Evolutionary conservation across 2,113 vertebrate genomes (phyloP).

Genomic region (Lagenorhynchus albirostris): DNA sequence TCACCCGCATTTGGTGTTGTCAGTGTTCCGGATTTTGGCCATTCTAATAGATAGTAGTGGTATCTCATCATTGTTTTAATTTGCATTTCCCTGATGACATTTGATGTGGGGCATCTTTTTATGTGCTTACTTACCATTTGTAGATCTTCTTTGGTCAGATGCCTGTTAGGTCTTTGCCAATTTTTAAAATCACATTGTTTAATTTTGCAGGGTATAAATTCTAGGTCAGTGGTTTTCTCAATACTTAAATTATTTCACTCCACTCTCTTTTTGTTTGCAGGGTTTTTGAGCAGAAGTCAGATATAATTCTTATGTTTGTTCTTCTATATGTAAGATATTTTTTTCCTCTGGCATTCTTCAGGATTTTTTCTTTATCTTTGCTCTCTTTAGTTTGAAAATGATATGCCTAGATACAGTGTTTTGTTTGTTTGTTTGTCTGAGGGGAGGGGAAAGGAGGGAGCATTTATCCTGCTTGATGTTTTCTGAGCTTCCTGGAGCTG

Average conservation of each 20-base stretch:
- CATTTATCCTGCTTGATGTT: background rate
- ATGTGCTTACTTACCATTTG: background rate
- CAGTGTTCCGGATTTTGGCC: background rate
- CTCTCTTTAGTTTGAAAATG: background rate
- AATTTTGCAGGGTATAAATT: background rate
- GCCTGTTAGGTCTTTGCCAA: background rate
- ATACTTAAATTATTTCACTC: background rate
- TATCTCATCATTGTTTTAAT: background rate
- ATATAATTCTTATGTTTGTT: background rate
- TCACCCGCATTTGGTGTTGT: background rate
- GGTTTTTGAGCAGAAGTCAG: background rate
- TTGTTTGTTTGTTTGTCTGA: background rate
- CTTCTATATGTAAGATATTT: background rate
- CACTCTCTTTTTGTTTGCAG: background rate
- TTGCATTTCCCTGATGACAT: background rate
- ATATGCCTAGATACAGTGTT: background rate
- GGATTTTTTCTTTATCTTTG: background rate
- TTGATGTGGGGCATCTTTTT: background rate
- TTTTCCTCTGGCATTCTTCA: background rate
- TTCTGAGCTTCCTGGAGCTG: background rate
- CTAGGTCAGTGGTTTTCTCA: background rate
- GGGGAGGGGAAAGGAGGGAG: no score
- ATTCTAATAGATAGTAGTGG: background rate
- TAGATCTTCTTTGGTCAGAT: background rate
- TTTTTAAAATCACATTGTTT: background rate